Evolutionary conservation across 1,140 invertebrate genomes (phyloP), one percentile per base, ranked within the genome.

Genomic region (Acromyrmex charruanus): DNA sequence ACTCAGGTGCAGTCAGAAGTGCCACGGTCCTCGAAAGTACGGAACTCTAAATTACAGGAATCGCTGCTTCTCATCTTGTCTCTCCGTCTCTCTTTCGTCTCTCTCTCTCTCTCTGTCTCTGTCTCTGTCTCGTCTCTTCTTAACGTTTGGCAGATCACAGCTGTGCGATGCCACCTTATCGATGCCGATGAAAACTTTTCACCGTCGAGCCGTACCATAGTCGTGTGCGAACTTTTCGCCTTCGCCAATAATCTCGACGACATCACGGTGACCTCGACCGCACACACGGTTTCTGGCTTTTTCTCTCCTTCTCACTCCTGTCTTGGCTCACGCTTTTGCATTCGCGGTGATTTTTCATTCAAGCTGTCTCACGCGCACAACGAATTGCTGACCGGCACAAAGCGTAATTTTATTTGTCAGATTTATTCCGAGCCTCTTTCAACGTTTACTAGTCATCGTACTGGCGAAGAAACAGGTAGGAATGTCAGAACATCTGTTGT

Each of bases 41-140:
- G 80, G 80, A 84, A 84, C 80, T 84, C 80, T 84, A 84, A 84
- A 84, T 74, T 75, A 75, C 80, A 75, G 68, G 80, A 84, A 84
- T 84, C 80, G 69, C 28, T 84, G 55, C 21, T 44, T 75, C 69
- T 84, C 80, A 68, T 82, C 80, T 82, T 68, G 31, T 61, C 53
- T 44, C 65, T 14, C 16, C n/a, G 6, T n/a, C 53, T 18, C 18
- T 5, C 5, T 21, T 58, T 35, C 44, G 3, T 2, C n/a, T 35
- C 21, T 31, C 16, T 63, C 16, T 35, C 16, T 28, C 9, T 51
- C 75, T 18, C 25, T 65, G 9, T 31, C 35, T 35, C 31, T 39
- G 35, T 9, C 35, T 39, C 35, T 49, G 3, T 25, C 16, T 31
- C 25, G 7, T 35, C 12, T 16, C 44, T 53, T n/a, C 31, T 25